These are phyloP conservation scores for Staurois parvus DNA, from an alignment of 2,797 vertebrate species.

Conservation along the genomic window DNA sequence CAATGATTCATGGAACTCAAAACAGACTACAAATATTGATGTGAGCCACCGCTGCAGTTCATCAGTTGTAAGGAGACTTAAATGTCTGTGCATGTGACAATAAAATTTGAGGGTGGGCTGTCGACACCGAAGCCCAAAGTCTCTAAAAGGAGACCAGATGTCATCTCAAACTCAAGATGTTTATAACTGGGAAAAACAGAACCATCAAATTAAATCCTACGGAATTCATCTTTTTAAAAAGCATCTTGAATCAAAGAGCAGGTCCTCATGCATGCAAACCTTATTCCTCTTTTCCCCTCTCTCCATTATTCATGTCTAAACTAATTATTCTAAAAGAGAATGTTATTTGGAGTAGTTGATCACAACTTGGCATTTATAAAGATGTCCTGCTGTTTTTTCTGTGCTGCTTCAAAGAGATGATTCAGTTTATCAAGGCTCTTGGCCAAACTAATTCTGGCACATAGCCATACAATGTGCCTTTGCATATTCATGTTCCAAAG, in stretches of 20 bases:
- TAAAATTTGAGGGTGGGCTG: constrained; percentile 38
- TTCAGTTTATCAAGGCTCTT: constrained; percentile 60
- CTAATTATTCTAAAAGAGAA: constrained; percentile 51
- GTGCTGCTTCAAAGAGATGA: constrained; percentile 62
- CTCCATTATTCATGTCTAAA: constrained; percentile 52
- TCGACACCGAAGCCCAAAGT: constrained; percentile 16
- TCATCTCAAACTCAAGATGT: constrained; percentile 47
- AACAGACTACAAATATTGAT: constrained; percentile 1
- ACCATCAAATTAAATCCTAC: constrained; percentile 42
- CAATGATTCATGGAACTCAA: constrained; percentile 26
- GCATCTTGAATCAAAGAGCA: constrained; percentile 53
- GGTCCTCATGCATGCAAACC: constrained; percentile 41
- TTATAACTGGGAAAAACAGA: constrained; percentile 52
- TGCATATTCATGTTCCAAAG: constrained; percentile 49
- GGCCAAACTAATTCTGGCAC: constrained; percentile 52
- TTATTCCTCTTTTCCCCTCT: constrained; percentile 41
- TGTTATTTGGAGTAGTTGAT: constrained; percentile 51
- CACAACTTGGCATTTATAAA: constrained; percentile 56
- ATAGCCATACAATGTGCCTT: constrained; percentile 43
- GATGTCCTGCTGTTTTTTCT: constrained; percentile 63
- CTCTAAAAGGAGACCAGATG: constrained; percentile 49
- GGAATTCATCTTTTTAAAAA: constrained; percentile 36
- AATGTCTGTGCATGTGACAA: constrained; percentile 34
- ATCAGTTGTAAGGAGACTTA: constrained; percentile 61
- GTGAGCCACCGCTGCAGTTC: constrained; percentile 7